A percentile compares a stretch with the other conserved stretches of the same genome.
phyloP scores from a whole-genome alignment of 2,797 vertebrate genomes.

The Carcharodon carcharias region DNA sequence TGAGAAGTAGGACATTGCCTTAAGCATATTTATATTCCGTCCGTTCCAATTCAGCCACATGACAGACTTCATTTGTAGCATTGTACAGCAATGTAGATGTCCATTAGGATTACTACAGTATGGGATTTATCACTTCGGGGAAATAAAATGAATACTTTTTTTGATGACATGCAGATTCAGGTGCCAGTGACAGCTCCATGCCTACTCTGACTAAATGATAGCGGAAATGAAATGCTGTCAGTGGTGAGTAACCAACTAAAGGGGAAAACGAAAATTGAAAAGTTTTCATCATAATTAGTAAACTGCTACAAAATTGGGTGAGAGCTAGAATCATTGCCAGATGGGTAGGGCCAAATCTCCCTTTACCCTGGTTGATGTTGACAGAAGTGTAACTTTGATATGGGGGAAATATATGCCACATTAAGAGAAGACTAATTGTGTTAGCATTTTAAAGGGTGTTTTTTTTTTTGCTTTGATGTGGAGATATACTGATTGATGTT shows the following conservation, averaged over 20 bases:
- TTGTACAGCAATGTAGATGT: neutral
- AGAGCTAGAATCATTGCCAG: neutral
- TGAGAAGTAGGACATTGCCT: neutral
- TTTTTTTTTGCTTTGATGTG: constrained; percentile 11
- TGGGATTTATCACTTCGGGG: neutral
- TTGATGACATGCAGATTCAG: neutral
- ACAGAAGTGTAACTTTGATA: neutral
- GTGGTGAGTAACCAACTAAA: neutral
- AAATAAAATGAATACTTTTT: neutral
- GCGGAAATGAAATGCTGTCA: neutral
- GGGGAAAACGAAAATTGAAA: neutral
- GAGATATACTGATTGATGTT: constrained; percentile 24
- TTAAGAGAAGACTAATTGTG: neutral
- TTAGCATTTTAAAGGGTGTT: constrained; percentile 20
- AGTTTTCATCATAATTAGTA: neutral
- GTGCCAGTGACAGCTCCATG: neutral
- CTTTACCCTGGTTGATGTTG: constrained; percentile 6
- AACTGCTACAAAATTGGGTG: neutral
- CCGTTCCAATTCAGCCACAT: neutral
- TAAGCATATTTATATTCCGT: neutral
- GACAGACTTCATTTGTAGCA: neutral
- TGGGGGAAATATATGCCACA: no score
- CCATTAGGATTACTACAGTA: neutral
- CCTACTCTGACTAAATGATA: neutral
- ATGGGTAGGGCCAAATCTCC: neutral